Conservation (phyloP, 2,888 invertebrate genomes). For the Drosophila pullipes region DNA sequence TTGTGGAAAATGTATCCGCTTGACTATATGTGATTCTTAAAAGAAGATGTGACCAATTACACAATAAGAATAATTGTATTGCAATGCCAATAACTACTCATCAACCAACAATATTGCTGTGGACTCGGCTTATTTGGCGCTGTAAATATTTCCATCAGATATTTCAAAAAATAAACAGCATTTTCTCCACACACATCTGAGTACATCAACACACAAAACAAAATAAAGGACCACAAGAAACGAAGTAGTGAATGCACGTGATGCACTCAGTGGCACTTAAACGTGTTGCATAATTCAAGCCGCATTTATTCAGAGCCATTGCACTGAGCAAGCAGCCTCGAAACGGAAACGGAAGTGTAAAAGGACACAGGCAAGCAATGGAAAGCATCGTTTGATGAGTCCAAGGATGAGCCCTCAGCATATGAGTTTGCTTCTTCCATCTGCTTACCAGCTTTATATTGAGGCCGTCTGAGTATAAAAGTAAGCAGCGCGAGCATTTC, state of each 20-base stretch:
- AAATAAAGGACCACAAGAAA: neutral
- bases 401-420: slow-evolving; percentile 18
- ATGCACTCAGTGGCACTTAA: slow-evolving; percentile 67
- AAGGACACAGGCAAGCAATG: slow-evolving; percentile 40
- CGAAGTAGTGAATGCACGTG: slow-evolving; percentile 27
- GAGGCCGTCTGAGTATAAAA: slow-evolving; percentile 40
- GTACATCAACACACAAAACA: neutral
- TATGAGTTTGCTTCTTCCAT: slow-evolving; percentile 17
- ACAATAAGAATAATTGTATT: neutral
- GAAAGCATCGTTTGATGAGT: slow-evolving; percentile 43
- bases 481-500: slow-evolving; percentile 13
- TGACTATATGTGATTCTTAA: neutral
- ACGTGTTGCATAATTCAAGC: slow-evolving; percentile 74
- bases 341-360: slow-evolving; percentile 65
- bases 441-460: slow-evolving; percentile 46
- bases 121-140: neutral
- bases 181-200: slow-evolving; percentile 9
- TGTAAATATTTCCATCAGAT: slow-evolving; percentile 29
- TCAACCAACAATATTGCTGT: neutral
- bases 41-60: neutral
- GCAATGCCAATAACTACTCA: neutral
- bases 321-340: slow-evolving; percentile 47
- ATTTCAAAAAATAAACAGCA: slow-evolving; percentile 31
- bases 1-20: neutral
- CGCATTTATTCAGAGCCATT: slow-evolving; percentile 70